Base-by-base conservation (phyloP, 2,888 invertebrate species). In the Megalurothrips usitatus region DNA sequence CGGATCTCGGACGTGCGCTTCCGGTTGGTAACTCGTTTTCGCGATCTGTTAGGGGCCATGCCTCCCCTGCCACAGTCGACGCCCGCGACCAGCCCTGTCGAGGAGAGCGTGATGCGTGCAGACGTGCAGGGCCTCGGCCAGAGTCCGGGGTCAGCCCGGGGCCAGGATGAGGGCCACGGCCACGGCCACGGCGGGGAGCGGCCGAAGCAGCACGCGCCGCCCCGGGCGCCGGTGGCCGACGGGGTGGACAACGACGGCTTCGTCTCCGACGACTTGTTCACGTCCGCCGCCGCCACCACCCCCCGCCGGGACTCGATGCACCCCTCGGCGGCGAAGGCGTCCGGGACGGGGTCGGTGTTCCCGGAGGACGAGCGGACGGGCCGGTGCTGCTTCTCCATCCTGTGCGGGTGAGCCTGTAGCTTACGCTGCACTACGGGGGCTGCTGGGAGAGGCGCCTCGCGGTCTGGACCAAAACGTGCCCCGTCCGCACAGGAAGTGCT, bases 351-450 rank as follows among this genome's bases (percentile, higher is more conserved):
- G 68, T 8, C 68, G 11, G 1, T 26, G 26, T 75, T 75, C 68
- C 68, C 68, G 23, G 68, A 75, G 68, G 68, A 75, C 26, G 68
- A 75, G 23, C 11, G 26, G 23, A 12, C 23, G 10, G 26, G 23
- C 68, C n/a, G 23, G 68, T 75, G 68, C 68, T 75, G 68, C 68
- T 23, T 75, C 68, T 12, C 68, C 23, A 75, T 75, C 12, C 23
- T 75, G 26, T 23, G 23, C 9, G 26, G 23, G 68, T 75, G 10
- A 26, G 68, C 23, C n/a, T n/a, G n/a, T n/a, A 12, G 52, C 34
- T n/a, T n/a, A n/a, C n/a, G n/a, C n/a, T n/a, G n/a, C n/a, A 49
- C 49, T 49, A 12, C 3, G 52, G 1, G 52, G 52, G 10, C 14
- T 52, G 19, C 12, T 17, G 52, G 52, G 1, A 49, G 14, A 49